These are phyloP conservation scores for Didymodactylos carnosus DNA, from an alignment of 2,888 invertebrate species.

Conservation along the genomic window DNA sequence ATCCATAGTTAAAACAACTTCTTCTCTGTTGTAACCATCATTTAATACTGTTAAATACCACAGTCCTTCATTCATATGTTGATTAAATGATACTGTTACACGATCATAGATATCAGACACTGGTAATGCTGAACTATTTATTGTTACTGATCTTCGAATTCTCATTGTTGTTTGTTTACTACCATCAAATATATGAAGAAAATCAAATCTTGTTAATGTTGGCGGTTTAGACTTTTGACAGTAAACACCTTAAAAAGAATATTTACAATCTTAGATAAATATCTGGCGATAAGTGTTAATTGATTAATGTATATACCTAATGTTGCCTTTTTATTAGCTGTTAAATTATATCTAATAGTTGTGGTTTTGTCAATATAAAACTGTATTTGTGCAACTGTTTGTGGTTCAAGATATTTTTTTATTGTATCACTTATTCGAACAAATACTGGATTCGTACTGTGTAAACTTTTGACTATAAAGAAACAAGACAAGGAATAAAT, in stretches of 20 bases:
- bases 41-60: conserved; percentile 91
- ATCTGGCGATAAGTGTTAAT: conserved; percentile 43
- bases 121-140: too few species aligned
- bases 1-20: neutral
- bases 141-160: conserved; percentile 2
- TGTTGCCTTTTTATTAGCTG: conserved; percentile 30
- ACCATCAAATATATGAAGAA: conserved; percentile 61
- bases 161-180: conserved; percentile 19
- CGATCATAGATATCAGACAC: conserved; percentile 37
- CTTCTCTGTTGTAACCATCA: conserved; percentile 49
- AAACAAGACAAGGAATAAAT: too few species aligned
- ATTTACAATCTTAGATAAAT: neutral
- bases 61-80: conserved; percentile 82
- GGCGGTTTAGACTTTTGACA: conserved; percentile 78
- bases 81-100: conserved; percentile 74
- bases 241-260: conserved; percentile 56
- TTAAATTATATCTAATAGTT: conserved; percentile 80
- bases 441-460: conserved; percentile 75
- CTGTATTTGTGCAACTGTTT: conserved; percentile 91
- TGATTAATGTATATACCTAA: conserved; percentile 53
- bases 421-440: conserved; percentile 66
- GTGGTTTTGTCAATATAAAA: conserved; percentile 81
- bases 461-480: too few species aligned
- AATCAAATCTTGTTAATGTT: conserved; percentile 85
- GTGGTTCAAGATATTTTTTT: conserved; percentile 68